Percentiles rank a stretch among this genome's conserved stretches.
Evolutionary conservation across 2,888 invertebrate species (phyloP).

Genomic region (Punctoribates punctum): DNA sequence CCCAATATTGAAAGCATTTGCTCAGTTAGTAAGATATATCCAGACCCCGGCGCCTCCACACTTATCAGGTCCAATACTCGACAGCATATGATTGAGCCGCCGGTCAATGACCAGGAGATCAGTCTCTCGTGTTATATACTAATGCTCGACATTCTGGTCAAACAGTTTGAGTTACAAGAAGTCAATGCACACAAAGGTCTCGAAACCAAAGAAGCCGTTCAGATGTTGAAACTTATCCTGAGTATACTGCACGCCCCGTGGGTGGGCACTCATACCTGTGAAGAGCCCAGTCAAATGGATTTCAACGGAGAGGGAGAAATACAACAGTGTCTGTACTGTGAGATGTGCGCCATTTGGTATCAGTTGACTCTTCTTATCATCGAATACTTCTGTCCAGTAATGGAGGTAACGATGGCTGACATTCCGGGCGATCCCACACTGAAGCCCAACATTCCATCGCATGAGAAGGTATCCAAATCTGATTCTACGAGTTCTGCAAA

Average conservation of each 20-base stretch:
- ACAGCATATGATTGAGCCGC: background rate
- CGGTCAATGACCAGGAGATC: slow-evolving; percentile 51
- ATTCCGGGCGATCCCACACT: slow-evolving; percentile 23
- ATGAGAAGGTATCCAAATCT: slow-evolving; percentile 2
- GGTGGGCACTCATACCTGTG: slow-evolving; percentile 40
- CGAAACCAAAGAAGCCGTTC: slow-evolving; percentile 67
- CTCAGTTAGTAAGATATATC: background rate
- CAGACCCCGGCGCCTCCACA: background rate
- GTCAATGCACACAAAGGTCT: slow-evolving; percentile 75
- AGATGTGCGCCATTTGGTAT: slow-evolving; percentile 90
- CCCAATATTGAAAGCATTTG: slow-evolving; percentile 7
- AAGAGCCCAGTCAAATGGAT: background rate
- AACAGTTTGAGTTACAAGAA: slow-evolving; percentile 87
- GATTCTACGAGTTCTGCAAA: background rate
- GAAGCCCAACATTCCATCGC: background rate
- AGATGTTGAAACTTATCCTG: slow-evolving; percentile 68
- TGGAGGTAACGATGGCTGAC: slow-evolving; percentile 69
- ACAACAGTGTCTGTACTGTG: slow-evolving; percentile 82
- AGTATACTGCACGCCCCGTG: slow-evolving; percentile 63
- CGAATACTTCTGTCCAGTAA: slow-evolving; percentile 71
- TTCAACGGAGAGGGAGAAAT: slow-evolving; percentile 55
- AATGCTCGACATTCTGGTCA: slow-evolving; percentile 89
- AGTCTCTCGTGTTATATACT: slow-evolving; percentile 92
- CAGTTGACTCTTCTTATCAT: slow-evolving; percentile 77
- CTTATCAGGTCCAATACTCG: background rate